Conservation (phyloP, 2,797 vertebrate species). For the Zenarchopterus dispar region DNA sequence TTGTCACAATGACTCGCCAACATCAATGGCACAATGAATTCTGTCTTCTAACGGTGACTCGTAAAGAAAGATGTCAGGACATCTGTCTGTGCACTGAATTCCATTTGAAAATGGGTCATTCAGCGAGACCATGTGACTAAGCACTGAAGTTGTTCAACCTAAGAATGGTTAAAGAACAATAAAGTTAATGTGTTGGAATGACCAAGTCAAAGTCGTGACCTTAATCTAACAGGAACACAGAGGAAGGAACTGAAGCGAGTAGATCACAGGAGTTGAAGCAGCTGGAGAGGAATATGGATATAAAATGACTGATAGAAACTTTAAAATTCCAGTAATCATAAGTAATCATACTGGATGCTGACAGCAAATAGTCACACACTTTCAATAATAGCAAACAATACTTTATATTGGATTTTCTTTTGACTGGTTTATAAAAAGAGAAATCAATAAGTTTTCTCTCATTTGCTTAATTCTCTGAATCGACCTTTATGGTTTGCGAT, state of each 20-base stretch:
- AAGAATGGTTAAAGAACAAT: conserved; percentile 5
- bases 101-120: background rate
- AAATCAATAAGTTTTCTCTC: background rate
- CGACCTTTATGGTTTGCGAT: background rate
- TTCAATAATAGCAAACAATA: too few relatives aligned
- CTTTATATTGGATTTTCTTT: too few relatives aligned
- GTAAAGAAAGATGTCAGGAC: background rate
- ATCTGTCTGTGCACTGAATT: background rate
- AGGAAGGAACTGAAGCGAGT: conserved; percentile 7
- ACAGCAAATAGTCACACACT: background rate
- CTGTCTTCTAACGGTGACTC: background rate
- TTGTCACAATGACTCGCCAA: background rate
- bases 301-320: conserved; percentile 3
- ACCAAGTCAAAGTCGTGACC: conserved; percentile 12
- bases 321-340: background rate
- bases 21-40: background rate
- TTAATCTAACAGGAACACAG: conserved; percentile 4
- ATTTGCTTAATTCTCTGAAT: background rate
- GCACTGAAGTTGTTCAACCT: conserved; percentile 1
- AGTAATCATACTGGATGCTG: background rate
- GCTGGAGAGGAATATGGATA: conserved; percentile 1
- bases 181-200: conserved; percentile 11
- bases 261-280: background rate
- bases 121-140: conserved; percentile 1
- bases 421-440: too few relatives aligned